Conservation (phyloP, 2,113 vertebrate species). For the Paracanthobrama guichenoti region DNA sequence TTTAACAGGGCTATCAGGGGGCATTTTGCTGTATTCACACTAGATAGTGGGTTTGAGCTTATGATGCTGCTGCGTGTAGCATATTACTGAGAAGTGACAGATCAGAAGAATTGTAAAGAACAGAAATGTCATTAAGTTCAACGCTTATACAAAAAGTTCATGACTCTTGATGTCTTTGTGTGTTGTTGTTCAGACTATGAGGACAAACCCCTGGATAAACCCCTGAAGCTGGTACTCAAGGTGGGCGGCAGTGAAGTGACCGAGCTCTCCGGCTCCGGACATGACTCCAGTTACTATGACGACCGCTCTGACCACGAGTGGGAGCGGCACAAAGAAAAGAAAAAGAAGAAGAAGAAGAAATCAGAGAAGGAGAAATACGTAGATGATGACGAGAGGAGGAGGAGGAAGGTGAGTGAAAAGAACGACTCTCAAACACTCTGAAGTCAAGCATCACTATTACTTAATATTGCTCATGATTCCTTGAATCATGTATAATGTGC, state of each 20-base stretch:
- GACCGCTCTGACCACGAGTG: conserved; percentile 94
- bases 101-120: neutral
- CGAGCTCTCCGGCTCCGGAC: conserved; percentile 92
- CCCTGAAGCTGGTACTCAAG: conserved; percentile 94
- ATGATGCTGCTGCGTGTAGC: too few species aligned
- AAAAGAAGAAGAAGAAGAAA: conserved; percentile 98
- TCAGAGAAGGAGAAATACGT: conserved; percentile 91
- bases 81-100: neutral
- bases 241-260: conserved; percentile 96
- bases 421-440: neutral
- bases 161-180: neutral
- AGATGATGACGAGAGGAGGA: conserved; percentile 90
- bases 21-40: neutral
- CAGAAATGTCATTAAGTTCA: neutral
- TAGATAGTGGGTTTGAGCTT: neutral
- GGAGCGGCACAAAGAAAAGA: conserved; percentile 93
- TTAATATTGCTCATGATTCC: neutral
- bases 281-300: conserved; percentile 96
- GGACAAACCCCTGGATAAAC: conserved; percentile 92
- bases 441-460: too few species aligned
- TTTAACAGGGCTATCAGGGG: neutral
- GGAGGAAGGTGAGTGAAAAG: conserved; percentile 81
- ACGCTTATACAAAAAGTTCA: neutral
- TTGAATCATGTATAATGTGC: neutral
- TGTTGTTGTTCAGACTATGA: conserved; percentile 78